Evolutionary conservation across 92 coral and sea anemone species (phyloP), one percentile per base, ranked within the genome.

Genomic region (Plumapathes pennacea): DNA sequence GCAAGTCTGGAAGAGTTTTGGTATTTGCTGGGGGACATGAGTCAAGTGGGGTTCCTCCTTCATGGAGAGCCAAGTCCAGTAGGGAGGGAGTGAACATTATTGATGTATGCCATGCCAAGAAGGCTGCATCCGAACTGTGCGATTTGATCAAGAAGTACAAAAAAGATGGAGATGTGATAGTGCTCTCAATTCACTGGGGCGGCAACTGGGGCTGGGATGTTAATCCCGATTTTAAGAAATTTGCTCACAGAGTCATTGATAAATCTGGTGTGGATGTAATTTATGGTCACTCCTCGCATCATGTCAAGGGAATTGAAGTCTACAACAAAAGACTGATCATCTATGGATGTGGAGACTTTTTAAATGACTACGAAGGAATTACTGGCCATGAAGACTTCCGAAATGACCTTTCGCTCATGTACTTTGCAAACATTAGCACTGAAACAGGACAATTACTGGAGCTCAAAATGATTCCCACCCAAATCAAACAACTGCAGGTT

Each of bases 141-240:
- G 62, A 78, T 19, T 58, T 60, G 44, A 62, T 83, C 3, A 47
- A 57, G 39, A 63, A 73, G 31, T 46, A 69, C 49, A 87, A 83
- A 54, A 55, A 62, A 32, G 86, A 71, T 36, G 80, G 83, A 25
- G 90, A 87, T 26, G 38, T 87, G 7, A 63, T 67, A 3, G 65
- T 87, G 51, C 62, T 87, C 41, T 87, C 96, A 1, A 43, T 78
- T 6, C 96, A 87, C 25, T 87, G 96, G 90, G 96, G 96, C 14
- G 96, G 96, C 22, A 87, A 87, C 58, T 87, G 96, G 96, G 96
- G 89, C 2, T 87, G 80, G 71, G 88, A 73, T 38, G 60, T 87
- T 42, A 70, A 76, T 23, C 39, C 77, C 19, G 30, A 56, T 20
- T 85, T 83, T 15, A 55, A 48, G 38, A 82, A 83, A 57, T 87